These are phyloP conservation scores for Nomada hirtipes DNA, from an alignment of 2,888 invertebrate species.

Conservation along the genomic window DNA sequence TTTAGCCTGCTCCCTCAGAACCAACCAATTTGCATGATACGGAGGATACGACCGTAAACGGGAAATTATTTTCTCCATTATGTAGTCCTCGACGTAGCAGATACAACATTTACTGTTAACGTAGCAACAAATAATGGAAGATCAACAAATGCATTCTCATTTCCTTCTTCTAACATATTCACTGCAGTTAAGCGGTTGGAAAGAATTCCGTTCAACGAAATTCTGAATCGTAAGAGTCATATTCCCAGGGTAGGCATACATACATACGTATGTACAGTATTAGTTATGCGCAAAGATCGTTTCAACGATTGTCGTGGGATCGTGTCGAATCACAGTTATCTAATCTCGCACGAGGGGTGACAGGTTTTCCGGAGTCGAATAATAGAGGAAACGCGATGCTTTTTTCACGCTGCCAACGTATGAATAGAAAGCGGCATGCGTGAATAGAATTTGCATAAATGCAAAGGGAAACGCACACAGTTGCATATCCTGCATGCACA, in stretches of 20 bases:
- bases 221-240: too few species aligned
- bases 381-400: conserved; percentile 17
- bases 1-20: conserved; percentile 20
- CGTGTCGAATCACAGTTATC: conserved; percentile 14
- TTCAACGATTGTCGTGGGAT: not conserved
- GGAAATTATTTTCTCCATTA: conserved; percentile 15
- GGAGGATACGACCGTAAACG: not conserved
- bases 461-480: conserved; percentile 50
- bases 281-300: not conserved
- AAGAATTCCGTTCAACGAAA: not conserved
- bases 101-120: not conserved
- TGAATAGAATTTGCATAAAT: conserved; percentile 56
- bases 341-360: not conserved
- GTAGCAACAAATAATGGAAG: not conserved
- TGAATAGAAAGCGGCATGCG: conserved; percentile 20
- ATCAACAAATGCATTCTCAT: not conserved
- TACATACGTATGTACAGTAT: too few species aligned
- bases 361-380: conserved; percentile 2
- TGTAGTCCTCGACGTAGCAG: not conserved
- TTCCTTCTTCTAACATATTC: not conserved
- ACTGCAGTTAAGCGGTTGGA: not conserved
- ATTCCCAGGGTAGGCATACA: too few species aligned
- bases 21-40: conserved; percentile 29
- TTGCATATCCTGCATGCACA: not conserved
- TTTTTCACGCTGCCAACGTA: not conserved